Evolutionary conservation across 2,888 invertebrate genomes (phyloP).

Genomic region (Sylvicola fuscatus): DNA sequence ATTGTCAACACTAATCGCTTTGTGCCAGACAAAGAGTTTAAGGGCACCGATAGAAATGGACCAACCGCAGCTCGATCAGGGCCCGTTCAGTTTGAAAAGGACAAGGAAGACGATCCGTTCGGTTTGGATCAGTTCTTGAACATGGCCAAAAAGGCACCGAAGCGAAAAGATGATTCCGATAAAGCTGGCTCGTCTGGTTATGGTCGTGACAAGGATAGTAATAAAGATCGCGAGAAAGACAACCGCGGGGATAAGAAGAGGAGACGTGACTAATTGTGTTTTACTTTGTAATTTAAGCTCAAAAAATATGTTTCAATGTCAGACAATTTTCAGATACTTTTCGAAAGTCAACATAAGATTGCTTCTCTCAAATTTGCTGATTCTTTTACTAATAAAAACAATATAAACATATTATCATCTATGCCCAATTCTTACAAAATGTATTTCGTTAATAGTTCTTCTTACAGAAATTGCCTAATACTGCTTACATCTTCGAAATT

Average conservation of each 20-base stretch:
- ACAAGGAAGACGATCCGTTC: conserved; percentile 77
- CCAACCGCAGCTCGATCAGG: conserved; percentile 45
- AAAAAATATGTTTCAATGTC: neutral
- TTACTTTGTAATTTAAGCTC: neutral
- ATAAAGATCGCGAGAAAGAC: conserved; percentile 18
- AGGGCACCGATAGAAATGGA: conserved; percentile 60
- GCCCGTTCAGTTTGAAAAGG: conserved; percentile 89
- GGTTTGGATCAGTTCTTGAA: conserved; percentile 96
- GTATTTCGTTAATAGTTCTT: no score
- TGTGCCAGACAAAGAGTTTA: conserved; percentile 94
- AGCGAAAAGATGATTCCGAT: conserved; percentile 33
- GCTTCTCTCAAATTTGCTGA: no score
- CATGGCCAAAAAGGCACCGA: conserved; percentile 72
- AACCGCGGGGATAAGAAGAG: conserved; percentile 25
- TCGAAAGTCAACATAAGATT: no score
- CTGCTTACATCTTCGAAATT: no score
- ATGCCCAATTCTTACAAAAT: no score
- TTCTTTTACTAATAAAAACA: no score
- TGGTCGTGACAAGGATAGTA: conserved; percentile 2
- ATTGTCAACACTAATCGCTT: conserved; percentile 82
- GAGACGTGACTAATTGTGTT: conserved; percentile 19
- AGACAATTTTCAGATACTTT: no score
- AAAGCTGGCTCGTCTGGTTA: conserved; percentile 6
- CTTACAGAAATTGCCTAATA: no score
- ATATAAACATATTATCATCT: no score